phyloP scores from a whole-genome alignment of 2,888 invertebrate species.

The Drosophila differens region DNA sequence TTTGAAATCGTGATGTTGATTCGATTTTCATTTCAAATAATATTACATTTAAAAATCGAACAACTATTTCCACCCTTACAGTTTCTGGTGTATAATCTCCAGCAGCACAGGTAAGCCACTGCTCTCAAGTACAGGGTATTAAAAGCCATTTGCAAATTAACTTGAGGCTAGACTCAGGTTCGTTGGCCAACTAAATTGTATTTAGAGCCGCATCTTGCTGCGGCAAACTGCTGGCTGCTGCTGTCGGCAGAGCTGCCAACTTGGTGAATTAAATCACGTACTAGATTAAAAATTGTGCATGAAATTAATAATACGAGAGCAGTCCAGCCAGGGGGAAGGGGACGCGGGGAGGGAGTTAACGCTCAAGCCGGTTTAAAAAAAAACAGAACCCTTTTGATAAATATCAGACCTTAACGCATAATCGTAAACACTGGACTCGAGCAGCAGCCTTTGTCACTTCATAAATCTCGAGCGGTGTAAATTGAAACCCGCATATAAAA shows the following conservation, averaged over 20 bases:
- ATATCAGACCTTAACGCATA: constrained; percentile 25
- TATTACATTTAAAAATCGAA: neutral
- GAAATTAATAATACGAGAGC: constrained; percentile 82
- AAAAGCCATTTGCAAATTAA: constrained; percentile 82
- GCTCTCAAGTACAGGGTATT: constrained; percentile 14
- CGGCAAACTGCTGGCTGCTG: constrained; percentile 15
- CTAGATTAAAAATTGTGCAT: constrained; percentile 85
- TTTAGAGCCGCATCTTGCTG: constrained; percentile 66
- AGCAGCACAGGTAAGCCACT: neutral
- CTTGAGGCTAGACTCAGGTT: constrained; percentile 72
- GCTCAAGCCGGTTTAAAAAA: neutral
- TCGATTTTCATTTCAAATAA: neutral
- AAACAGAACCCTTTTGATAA: constrained; percentile 27
- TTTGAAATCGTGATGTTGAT: neutral
- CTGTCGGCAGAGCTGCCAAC: constrained; percentile 14
- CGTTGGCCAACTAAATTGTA: constrained; percentile 70
- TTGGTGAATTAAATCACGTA: constrained; percentile 84
- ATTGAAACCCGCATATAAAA: constrained; percentile 60
- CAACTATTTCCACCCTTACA: accelerated
- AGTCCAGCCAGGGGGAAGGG: neutral
- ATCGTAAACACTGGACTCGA: constrained; percentile 18
- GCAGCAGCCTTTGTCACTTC: constrained; percentile 71
- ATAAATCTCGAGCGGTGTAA: constrained; percentile 69
- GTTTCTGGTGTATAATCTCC: accelerated
- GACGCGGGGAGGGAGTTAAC: neutral